These are phyloP conservation scores for Cotesia glomerata DNA, from an alignment of 1,140 invertebrate species.

Conservation along the genomic window DNA sequence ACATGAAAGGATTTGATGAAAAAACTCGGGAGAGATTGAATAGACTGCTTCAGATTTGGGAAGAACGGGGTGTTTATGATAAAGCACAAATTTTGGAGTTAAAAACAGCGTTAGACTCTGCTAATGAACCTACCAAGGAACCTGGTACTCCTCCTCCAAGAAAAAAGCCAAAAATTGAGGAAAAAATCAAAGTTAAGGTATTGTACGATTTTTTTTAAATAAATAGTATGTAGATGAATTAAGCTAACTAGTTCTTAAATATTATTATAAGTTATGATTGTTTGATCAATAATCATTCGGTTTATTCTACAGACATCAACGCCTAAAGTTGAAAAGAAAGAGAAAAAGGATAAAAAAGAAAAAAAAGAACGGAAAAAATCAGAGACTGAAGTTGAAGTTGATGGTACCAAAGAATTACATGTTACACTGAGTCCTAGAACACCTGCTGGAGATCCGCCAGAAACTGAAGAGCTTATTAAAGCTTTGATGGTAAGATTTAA, in stretches of 20 bases:
- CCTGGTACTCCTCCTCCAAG: constrained; percentile 57
- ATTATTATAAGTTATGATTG: not conserved
- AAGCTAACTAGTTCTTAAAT: too few relatives aligned
- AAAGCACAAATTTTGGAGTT: constrained; percentile 77
- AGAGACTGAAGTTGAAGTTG: constrained; percentile 69
- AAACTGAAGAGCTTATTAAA: constrained; percentile 87
- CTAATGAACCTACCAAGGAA: constrained; percentile 50
- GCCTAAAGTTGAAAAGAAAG: constrained; percentile 35
- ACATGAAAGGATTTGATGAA: constrained; percentile 78
- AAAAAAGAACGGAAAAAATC: constrained; percentile 63
- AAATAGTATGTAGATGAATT: not conserved
- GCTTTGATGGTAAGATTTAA: constrained; percentile 65
- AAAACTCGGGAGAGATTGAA: constrained; percentile 81
- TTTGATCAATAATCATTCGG: not conserved
- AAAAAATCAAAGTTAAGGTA: constrained; percentile 52
- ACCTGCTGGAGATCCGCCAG: constrained; percentile 83
- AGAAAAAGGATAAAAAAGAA: constrained; percentile 29
- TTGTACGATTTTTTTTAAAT: not conserved
- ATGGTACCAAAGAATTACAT: constrained; percentile 76
- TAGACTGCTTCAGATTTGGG: constrained; percentile 88
- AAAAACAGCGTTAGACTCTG: constrained; percentile 66
- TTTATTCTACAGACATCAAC: constrained; percentile 1
- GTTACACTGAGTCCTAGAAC: constrained; percentile 78
- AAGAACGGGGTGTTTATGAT: constrained; percentile 89
- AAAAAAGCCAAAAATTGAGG: constrained; percentile 59